Evolutionary conservation across 2,888 invertebrate genomes (phyloP), one percentile per base, ranked within the genome.

Genomic region (Mylabris sibirica): DNA sequence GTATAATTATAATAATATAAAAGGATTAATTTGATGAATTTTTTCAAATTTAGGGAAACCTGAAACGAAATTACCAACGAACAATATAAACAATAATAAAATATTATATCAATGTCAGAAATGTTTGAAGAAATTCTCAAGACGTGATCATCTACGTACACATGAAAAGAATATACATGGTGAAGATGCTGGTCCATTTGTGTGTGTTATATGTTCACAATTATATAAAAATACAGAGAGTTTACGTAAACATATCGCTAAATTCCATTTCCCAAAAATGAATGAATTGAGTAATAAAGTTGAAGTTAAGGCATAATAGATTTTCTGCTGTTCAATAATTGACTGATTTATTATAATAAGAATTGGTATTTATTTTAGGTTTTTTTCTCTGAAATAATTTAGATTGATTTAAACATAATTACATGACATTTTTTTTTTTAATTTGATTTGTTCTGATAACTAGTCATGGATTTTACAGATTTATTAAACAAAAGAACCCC

Each of bases 131-230:
- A 80, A 75, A 71, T 85, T 85, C 75, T 83, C 85, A 26, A 79
- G 85, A 65, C 76, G 85, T 69, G 86, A 86, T 76, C 86, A 86
- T 71, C 80, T 86, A 65, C 77, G 84, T 66, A 86, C 86, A 61
- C 86, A 86, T 75, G 84, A 85, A 76, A 86, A 85, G 79, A 86
- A 86, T 73, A 84, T 86, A 64, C 86, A 86, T 72, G 86, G 86
- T 17, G 85, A 85, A 74, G 85, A 85, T 70, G 85, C 83, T 3
- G 86, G 86, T 14, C 86, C 86, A 12, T 86, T 86, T 74, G 83
- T 82, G 64, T 86, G 86, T 69, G 76, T 79, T 44, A 84, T 85
- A 64, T 86, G 86, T 74, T 80, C 83, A 59, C 86, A 86, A 71
- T 72, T 85, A 62, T 86, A 86, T 75, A 86, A 86, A 80, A 86